phyloP scores from a whole-genome alignment of 2,797 vertebrate genomes.

The Nasua narica region DNA sequence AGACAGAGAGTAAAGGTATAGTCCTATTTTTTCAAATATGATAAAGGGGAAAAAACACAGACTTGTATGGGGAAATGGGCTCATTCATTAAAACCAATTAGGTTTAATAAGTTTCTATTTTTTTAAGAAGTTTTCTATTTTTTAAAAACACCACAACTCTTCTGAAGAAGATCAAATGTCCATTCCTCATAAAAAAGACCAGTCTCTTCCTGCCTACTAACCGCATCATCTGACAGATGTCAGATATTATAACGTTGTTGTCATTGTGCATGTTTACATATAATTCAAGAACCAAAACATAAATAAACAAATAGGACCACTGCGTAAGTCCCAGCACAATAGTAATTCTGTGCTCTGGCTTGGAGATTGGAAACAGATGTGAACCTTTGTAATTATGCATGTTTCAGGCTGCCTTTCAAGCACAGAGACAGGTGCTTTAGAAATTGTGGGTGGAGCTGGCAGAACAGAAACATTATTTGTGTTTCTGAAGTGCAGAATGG shows the following conservation, averaged over 20 bases:
- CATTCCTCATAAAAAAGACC: constrained; percentile 9
- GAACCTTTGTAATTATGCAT: constrained; percentile 82
- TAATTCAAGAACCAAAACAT: constrained; percentile 79
- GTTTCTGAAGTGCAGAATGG: constrained; percentile 81
- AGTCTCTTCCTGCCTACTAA: constrained; percentile 54
- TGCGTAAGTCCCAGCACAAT: constrained; percentile 67
- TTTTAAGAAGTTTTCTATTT: constrained; percentile 27
- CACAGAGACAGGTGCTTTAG: constrained; percentile 83
- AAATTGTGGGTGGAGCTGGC: constrained; percentile 77
- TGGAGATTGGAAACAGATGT: constrained; percentile 86
- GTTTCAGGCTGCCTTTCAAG: constrained; percentile 75
- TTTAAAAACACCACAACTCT: background rate
- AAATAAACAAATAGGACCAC: constrained; percentile 81
- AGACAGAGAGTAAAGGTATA: background rate
- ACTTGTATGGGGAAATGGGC: background rate
- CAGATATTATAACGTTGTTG: constrained; percentile 67
- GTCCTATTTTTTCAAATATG: background rate
- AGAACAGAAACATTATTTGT: constrained; percentile 85
- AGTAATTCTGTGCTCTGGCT: constrained; percentile 74
- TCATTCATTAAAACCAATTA: constrained; percentile 40
- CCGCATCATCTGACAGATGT: constrained; percentile 35
- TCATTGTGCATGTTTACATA: constrained; percentile 76
- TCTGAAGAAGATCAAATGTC: constrained; percentile 48
- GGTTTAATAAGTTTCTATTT: background rate
- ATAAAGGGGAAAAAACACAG: background rate